Evolutionary conservation across 2,113 vertebrate species (phyloP).

Genomic region (Crotophaga sulcirostris): DNA sequence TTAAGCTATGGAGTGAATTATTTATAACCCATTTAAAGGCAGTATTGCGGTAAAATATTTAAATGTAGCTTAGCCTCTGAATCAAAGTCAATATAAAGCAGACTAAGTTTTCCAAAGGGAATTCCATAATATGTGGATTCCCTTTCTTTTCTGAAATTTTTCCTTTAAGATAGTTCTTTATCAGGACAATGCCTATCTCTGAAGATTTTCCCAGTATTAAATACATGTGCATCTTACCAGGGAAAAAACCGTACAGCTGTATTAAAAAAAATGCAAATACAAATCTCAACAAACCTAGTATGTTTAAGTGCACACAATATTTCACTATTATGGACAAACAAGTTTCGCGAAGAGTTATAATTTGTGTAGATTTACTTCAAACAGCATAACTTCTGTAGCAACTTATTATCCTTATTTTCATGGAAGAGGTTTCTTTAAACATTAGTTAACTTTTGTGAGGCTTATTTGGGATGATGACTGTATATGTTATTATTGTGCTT

Average conservation of each 20-base stretch:
- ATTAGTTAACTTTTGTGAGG: not conserved
- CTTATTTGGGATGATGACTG: not conserved
- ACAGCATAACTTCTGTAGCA: not conserved
- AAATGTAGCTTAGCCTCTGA: conserved; percentile 29
- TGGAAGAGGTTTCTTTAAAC: not conserved
- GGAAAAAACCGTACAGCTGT: not conserved
- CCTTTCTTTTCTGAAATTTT: not conserved
- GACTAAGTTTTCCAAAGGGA: conserved; percentile 22
- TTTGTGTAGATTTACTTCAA: not conserved
- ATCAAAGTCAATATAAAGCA: conserved; percentile 27
- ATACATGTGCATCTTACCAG: not conserved
- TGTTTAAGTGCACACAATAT: not conserved
- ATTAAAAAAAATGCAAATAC: not conserved
- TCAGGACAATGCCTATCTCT: not conserved
- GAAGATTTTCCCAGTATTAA: not conserved
- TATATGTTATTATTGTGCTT: not conserved
- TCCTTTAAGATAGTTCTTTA: not conserved
- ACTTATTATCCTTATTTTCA: not conserved
- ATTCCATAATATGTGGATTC: not conserved
- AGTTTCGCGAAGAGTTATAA: not conserved
- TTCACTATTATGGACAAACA: not conserved
- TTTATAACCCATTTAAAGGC: conserved; percentile 23
- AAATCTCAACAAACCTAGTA: not conserved
- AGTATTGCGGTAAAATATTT: conserved; percentile 15
- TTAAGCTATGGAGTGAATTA: conserved; percentile 58